Evolutionary conservation across 2,113 vertebrate species (phyloP), one percentile per base, ranked within the genome.

Genomic region (Baryphthengus martii): DNA sequence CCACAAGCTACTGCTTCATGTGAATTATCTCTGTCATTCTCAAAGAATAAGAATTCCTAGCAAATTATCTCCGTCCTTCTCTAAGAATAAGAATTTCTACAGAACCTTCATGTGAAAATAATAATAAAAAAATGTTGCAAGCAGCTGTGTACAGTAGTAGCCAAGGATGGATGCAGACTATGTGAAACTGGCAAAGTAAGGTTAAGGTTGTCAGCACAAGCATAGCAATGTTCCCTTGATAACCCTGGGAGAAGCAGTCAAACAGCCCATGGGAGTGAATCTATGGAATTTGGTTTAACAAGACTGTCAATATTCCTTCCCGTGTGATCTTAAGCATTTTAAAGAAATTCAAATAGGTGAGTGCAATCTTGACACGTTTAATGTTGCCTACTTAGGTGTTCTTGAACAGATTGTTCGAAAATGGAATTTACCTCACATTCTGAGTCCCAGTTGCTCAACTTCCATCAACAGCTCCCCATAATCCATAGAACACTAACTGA

Each of bases 181-280:
- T 3, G 62, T 86, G 77, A 84, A 95, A 95, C 52, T 84, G 77
- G 89, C 87, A 95, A 94, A 95, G 73, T 29, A 96, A 97, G 47
- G 77, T 89, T 95, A 95, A 97, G 94, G 95, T 95, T 96, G 95
- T 94, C 94, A 96, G 96, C 95, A 96, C 89, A 97, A 95, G 95
- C 94, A 94, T 70, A 76, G 73, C 88, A 79, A 89, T 6, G 13
- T 76, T 93, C 65, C 37, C 58, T 59, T 91, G 79, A 62, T 3
- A 13, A 52, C 25, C 20, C 40, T 62, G 23, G n/a, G 18, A 4
- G 40, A 93, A 85, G 19, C 39, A 86, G 37, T 68, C 40, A 79
- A 93, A 62, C 24, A 85, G 35, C 45, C n/a, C 49, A 50, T 3
- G 21, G 52, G 8, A 83, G 45, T 19, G 10, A 58, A 82, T 26